Evolutionary conservation across 2,888 invertebrate species (phyloP).

Genomic region (Trichopoda pennipes): DNA sequence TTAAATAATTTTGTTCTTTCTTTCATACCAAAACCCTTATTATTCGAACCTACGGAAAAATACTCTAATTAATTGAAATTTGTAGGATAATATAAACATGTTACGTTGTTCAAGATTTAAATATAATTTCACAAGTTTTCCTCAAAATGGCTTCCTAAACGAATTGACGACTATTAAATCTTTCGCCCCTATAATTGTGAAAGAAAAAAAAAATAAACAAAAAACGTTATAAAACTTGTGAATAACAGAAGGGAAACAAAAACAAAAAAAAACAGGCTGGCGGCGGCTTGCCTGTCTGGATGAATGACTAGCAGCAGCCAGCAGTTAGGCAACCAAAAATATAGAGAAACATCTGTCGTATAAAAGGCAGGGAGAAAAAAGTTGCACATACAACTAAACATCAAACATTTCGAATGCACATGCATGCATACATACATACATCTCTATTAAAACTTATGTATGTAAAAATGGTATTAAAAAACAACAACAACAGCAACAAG

Average conservation of each 20-base stretch:
- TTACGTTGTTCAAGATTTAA: neutral
- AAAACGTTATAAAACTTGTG: slow-evolving; percentile 28
- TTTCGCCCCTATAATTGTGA: slow-evolving; percentile 6
- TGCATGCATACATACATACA: neutral
- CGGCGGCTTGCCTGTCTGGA: slow-evolving; percentile 36
- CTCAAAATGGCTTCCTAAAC: slow-evolving; percentile 22
- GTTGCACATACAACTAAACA: neutral
- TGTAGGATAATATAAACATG: neutral
- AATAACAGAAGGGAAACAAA: slow-evolving; percentile 33
- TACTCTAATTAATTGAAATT: neutral
- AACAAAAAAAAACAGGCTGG: slow-evolving; percentile 38
- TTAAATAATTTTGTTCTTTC: neutral
- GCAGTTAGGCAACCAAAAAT: slow-evolving; percentile 39
- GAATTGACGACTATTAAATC: slow-evolving; percentile 15
- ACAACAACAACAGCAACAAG: no score
- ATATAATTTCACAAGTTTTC: slow-evolving; percentile 35
- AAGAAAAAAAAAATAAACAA: slow-evolving; percentile 27
- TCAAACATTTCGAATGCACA: neutral
- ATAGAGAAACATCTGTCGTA: slow-evolving; percentile 59
- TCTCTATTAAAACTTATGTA: neutral
- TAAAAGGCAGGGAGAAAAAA: slow-evolving; percentile 31
- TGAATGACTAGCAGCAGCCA: slow-evolving; percentile 49
- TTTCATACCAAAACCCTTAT: neutral
- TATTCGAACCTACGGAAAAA: neutral
- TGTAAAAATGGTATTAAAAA: neutral